phyloP scores from a whole-genome alignment of 2,797 vertebrate species.

The Peromyscus melanophrys region DNA sequence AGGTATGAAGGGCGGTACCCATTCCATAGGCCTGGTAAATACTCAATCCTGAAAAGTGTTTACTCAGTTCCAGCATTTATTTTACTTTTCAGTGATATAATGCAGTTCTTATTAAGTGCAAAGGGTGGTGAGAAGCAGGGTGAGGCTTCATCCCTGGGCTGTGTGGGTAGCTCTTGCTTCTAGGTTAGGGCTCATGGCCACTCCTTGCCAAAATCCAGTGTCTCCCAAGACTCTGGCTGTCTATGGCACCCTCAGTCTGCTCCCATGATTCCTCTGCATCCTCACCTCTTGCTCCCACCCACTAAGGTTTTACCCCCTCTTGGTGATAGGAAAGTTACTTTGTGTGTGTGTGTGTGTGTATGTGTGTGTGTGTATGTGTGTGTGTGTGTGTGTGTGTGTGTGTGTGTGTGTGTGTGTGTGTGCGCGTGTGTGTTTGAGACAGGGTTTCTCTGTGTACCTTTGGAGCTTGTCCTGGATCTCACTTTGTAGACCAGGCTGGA shows the following conservation, averaged over 20 bases:
- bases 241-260: no score
- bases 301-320: neutral
- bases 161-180: neutral
- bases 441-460: no score
- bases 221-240: neutral
- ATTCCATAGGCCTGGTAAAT: neutral
- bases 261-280: neutral
- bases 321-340: neutral
- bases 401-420: no score
- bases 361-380: no score
- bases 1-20: neutral
- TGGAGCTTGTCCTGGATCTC: no score
- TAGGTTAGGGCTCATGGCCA: neutral
- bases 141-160: neutral
- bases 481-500: no score
- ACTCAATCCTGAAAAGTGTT: conserved; percentile 37
- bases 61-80: conserved; percentile 67
- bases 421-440: no score
- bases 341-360: no score
- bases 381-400: no score
- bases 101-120: conserved; percentile 17
- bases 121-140: neutral
- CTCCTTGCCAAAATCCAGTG: neutral
- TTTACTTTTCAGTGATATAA: conserved; percentile 42
- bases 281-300: neutral